These are phyloP conservation scores for Dipus sagitta DNA, from an alignment of 2,797 vertebrate species.

Conservation along the genomic window DNA sequence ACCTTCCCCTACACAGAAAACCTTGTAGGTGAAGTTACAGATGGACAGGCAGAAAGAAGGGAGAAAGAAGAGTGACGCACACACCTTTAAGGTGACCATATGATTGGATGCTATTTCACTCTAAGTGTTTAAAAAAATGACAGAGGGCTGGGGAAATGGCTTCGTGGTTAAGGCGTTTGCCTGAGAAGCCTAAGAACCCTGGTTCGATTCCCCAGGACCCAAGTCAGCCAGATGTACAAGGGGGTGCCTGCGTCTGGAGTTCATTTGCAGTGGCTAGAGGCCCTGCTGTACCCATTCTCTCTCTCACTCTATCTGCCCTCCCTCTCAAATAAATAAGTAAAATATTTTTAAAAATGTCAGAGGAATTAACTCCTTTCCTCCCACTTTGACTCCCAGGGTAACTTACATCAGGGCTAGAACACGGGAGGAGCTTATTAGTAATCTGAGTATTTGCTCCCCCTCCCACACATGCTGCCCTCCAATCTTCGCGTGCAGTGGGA, in stretches of 20 bases:
- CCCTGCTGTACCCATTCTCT: too few species aligned
- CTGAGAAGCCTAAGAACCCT: too few species aligned
- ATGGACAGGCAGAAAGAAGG: background rate
- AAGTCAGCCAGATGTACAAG: too few species aligned
- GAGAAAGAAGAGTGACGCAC: background rate
- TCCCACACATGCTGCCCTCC: background rate
- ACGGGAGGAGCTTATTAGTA: background rate
- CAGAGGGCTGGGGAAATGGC: too few species aligned
- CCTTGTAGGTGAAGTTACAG: background rate
- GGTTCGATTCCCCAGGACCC: too few species aligned
- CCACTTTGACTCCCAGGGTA: background rate
- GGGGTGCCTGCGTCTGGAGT: too few species aligned
- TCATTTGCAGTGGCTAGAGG: too few species aligned
- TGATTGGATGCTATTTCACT: background rate
- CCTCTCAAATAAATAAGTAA: too few species aligned
- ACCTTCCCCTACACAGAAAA: background rate
- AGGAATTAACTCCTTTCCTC: background rate
- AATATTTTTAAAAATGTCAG: too few species aligned
- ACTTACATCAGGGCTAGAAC: background rate
- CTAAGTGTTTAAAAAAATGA: background rate
- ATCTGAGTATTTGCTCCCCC: background rate
- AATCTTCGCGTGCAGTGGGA: background rate
- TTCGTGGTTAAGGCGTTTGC: too few species aligned
- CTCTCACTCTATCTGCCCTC: too few species aligned
- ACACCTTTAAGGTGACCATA: background rate